These are phyloP conservation scores for Bolborhynchus lineola DNA, from an alignment of 2,113 vertebrate genomes.

Conservation along the genomic window DNA sequence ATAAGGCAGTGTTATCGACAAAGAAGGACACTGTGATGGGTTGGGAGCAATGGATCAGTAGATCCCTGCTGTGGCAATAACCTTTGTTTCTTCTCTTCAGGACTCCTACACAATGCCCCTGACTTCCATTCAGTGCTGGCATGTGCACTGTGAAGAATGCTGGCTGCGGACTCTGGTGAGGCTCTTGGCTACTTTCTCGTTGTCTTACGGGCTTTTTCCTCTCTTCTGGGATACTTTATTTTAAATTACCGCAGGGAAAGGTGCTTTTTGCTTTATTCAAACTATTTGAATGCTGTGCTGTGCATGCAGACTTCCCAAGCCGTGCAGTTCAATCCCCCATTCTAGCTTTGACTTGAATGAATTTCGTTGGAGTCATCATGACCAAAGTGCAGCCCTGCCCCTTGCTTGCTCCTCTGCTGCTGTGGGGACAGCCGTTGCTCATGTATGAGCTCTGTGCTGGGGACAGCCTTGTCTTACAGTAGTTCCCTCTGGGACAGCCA, in stretches of 20 bases:
- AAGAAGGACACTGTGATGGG: background rate
- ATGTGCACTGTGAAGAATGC: slow-evolving; percentile 99
- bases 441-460: background rate
- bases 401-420: background rate
- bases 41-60: background rate
- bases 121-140: slow-evolving; percentile 99
- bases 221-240: background rate
- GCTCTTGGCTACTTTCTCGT: slow-evolving; percentile 15
- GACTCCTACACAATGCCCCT: slow-evolving; percentile 98
- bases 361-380: rapidly evolving
- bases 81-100: slow-evolving; percentile 72
- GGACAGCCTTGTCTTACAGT: background rate
- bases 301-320: background rate
- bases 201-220: background rate
- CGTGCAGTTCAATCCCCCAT: background rate
- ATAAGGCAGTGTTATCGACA: background rate
- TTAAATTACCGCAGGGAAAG: background rate
- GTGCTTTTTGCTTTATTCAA: background rate
- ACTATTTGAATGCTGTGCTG: background rate
- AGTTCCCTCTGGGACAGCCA: background rate
- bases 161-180: slow-evolving; percentile 99
- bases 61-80: background rate
- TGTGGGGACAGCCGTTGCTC: background rate
- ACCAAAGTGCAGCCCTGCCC: background rate
- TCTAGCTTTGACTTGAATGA: background rate